phyloP scores from a whole-genome alignment of 2,797 vertebrate genomes.

The Bradypodion ventrale region DNA sequence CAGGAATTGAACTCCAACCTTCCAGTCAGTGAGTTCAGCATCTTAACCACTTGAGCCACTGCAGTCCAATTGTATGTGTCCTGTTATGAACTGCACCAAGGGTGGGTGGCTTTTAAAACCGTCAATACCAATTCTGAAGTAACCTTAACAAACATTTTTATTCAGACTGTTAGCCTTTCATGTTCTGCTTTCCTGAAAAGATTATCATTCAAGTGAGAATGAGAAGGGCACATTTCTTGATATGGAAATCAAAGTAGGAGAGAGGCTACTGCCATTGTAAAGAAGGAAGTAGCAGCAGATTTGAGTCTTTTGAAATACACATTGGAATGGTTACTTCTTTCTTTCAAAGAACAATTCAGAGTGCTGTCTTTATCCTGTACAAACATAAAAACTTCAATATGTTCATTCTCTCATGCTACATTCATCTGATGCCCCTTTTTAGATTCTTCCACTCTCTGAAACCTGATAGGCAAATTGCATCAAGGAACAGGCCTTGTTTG shows the following conservation, averaged over 20 bases:
- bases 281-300: slow-evolving; percentile 26
- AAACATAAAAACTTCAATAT: neutral
- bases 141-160: slow-evolving; percentile 69
- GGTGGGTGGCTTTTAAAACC: slow-evolving; percentile 66
- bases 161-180: slow-evolving; percentile 66
- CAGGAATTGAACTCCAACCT: too few relatives aligned
- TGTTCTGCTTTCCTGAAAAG: slow-evolving; percentile 69
- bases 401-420: neutral
- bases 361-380: neutral
- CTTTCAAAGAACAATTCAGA: neutral
- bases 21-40: too few relatives aligned
- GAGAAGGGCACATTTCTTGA: slow-evolving; percentile 66
- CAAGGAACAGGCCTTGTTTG: neutral
- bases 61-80: slow-evolving; percentile 39
- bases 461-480: too few relatives aligned
- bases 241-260: slow-evolving; percentile 71
- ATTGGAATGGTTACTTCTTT: neutral
- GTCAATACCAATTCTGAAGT: slow-evolving; percentile 65
- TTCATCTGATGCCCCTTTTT: neutral
- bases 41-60: too few relatives aligned
- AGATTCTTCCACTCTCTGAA: neutral
- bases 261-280: slow-evolving; percentile 30
- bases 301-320: neutral
- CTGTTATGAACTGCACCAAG: slow-evolving; percentile 37
- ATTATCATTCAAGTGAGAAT: slow-evolving; percentile 65